Evolutionary conservation across 2,113 vertebrate genomes (phyloP).

Genomic region (Bos javanicus): DNA sequence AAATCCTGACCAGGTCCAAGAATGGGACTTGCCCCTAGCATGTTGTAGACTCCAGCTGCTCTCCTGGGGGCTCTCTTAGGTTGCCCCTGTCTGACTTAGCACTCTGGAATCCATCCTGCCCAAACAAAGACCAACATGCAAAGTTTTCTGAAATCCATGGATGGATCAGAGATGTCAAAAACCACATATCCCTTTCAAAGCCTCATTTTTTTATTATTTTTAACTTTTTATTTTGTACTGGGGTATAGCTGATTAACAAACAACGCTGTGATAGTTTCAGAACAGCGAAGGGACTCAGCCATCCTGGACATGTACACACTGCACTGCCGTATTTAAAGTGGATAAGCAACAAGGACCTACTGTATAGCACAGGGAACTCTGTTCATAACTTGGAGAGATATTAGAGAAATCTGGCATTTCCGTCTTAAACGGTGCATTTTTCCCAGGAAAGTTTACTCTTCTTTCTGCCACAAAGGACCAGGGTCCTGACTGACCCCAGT

Average conservation of each 20-base stretch:
- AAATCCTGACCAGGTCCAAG: neutral
- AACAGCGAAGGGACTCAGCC: neutral
- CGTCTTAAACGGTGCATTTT: neutral
- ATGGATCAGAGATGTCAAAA: neutral
- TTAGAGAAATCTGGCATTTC: neutral
- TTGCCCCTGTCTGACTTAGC: neutral
- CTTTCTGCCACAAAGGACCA: neutral
- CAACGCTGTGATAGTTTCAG: neutral
- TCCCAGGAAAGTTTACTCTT: neutral
- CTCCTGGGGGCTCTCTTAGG: neutral
- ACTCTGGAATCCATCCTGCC: neutral
- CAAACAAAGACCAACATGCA: neutral
- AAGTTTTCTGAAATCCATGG: neutral
- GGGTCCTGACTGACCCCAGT: neutral
- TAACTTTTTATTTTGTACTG: neutral
- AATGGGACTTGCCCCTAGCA: fast-evolving
- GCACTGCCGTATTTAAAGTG: neutral
- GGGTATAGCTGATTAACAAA: neutral
- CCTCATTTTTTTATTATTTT: neutral
- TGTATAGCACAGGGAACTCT: neutral
- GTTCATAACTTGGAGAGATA: neutral
- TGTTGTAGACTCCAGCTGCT: neutral
- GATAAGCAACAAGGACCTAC: neutral
- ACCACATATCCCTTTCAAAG: neutral
- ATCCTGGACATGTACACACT: neutral